phyloP scores from a whole-genome alignment of 2,797 vertebrate species.

The Selene dorsalis region DNA sequence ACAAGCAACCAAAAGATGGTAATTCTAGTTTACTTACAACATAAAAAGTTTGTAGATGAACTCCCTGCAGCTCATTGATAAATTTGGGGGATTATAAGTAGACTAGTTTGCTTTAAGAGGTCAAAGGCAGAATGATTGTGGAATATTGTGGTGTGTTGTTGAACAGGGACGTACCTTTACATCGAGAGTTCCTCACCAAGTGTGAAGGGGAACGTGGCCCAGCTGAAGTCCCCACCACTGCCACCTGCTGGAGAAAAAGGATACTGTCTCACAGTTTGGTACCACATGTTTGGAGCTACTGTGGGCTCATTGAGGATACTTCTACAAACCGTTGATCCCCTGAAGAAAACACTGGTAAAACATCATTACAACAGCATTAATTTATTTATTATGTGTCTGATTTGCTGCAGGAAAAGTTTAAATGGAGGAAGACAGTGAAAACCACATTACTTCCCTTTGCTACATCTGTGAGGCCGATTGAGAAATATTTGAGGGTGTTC shows the following conservation, averaged over 20 bases:
- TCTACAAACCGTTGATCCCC: constrained; percentile 65
- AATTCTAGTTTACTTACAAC: too few relatives aligned
- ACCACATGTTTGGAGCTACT: constrained; percentile 85
- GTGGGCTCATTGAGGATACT: constrained; percentile 79
- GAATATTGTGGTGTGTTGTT: constrained; percentile 17
- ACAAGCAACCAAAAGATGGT: too few relatives aligned
- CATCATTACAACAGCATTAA: too few relatives aligned
- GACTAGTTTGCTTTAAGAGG: neutral
- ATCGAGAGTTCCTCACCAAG: constrained; percentile 76
- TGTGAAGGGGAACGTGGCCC: constrained; percentile 65
- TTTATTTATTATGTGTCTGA: constrained; percentile 3
- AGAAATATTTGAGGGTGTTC: constrained; percentile 59
- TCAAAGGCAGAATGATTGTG: neutral
- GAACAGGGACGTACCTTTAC: constrained; percentile 82
- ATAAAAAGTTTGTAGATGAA: neutral
- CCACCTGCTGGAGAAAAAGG: constrained; percentile 78
- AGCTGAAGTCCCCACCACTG: constrained; percentile 80
- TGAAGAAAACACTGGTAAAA: constrained; percentile 75
- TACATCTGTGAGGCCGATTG: constrained; percentile 50
- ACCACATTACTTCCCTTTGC: constrained; percentile 59
- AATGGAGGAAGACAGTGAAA: constrained; percentile 4
- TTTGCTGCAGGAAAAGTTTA: neutral
- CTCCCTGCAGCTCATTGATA: neutral
- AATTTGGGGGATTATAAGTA: neutral
- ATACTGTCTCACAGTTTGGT: constrained; percentile 84